Evolutionary conservation across 2,113 vertebrate species (phyloP).

Genomic region (Pheucticus melanocephalus): DNA sequence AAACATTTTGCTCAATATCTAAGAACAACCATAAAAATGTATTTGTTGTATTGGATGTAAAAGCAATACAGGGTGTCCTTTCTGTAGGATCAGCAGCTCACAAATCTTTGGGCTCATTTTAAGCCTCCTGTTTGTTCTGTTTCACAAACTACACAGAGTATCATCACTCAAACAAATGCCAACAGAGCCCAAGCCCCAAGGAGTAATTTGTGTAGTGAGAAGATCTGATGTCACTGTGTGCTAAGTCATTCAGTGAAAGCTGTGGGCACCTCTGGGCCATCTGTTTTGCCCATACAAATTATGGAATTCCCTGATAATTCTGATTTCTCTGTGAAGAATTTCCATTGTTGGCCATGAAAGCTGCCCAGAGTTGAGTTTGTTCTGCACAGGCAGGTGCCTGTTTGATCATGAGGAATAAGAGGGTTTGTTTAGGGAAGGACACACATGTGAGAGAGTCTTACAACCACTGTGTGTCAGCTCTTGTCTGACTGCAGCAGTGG

Average conservation of each 20-base stretch:
- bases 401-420: neutral
- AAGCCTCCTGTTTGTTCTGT: slow-evolving; percentile 36
- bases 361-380: neutral
- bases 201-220: neutral
- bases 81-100: neutral
- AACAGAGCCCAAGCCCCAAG: neutral
- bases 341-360: neutral
- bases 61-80: neutral
- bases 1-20: neutral
- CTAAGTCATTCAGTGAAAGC: neutral
- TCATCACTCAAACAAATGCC: slow-evolving; percentile 16
- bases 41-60: neutral
- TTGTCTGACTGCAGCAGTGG: neutral
- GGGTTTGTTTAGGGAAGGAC: neutral
- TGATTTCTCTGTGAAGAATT: neutral
- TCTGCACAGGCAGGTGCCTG: neutral
- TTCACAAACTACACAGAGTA: neutral
- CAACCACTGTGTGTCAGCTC: neutral
- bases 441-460: neutral
- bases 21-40: neutral
- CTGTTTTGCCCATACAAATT: neutral
- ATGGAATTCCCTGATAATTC: neutral
- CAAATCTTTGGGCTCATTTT: slow-evolving; percentile 5
- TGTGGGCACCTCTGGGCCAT: neutral
- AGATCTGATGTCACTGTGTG: neutral